These are phyloP conservation scores for Corella eumyota DNA, from an alignment of 23 tunicate species.

Conservation along the genomic window DNA sequence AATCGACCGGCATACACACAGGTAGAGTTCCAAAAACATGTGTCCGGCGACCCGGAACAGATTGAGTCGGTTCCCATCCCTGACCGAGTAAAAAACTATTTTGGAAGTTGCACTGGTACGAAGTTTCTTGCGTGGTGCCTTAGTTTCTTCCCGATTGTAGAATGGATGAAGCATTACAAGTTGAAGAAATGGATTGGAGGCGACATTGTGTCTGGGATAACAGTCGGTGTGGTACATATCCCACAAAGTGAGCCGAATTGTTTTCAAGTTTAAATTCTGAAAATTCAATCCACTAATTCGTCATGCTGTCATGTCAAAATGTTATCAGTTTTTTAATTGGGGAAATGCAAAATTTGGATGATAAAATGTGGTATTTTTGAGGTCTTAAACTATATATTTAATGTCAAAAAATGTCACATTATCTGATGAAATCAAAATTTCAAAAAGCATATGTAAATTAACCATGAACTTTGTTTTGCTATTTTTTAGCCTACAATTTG, in stretches of 20 bases:
- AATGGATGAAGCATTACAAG: constrained; percentile 66
- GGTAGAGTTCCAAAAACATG: constrained; percentile 10
- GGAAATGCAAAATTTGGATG: too few relatives aligned
- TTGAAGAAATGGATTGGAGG: constrained; percentile 59
- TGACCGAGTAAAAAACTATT: constrained; percentile 15
- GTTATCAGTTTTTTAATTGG: too few relatives aligned
- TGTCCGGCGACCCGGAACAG: constrained; percentile 19
- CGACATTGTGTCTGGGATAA: constrained; percentile 76
- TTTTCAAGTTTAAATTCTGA: too few relatives aligned
- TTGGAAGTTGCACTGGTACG: constrained; percentile 13
- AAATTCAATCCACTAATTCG: too few relatives aligned
- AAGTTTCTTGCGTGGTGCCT: constrained; percentile 4
- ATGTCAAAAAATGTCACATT: background rate
- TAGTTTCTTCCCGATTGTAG: constrained; percentile 65
- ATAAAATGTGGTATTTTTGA: background rate
- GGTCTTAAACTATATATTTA: background rate
- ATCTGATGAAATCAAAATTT: constrained; percentile 1
- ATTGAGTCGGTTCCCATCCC: constrained; percentile 10
- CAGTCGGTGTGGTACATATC: constrained; percentile 89
- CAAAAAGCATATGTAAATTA: too few relatives aligned
- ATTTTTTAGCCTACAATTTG: too few relatives aligned
- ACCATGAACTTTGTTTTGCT: too few relatives aligned
- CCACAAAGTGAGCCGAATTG: constrained; percentile 81
- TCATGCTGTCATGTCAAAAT: too few relatives aligned
- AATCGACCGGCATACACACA: constrained; percentile 40